These are phyloP conservation scores for Hipposideros larvatus DNA, from an alignment of 2,797 vertebrate genomes.

Conservation along the genomic window DNA sequence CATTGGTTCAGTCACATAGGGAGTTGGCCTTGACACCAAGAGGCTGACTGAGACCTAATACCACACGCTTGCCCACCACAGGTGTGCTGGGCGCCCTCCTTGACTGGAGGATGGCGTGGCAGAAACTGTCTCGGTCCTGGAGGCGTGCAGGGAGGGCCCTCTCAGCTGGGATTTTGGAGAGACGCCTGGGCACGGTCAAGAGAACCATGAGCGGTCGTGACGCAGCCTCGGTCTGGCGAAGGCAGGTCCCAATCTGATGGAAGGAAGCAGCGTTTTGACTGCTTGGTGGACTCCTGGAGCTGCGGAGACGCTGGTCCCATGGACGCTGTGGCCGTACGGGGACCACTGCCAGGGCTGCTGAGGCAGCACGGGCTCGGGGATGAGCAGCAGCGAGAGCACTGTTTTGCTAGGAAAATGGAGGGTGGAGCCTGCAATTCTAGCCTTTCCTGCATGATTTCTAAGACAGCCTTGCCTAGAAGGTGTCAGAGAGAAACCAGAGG, in stretches of 20 bases:
- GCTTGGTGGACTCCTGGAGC: background rate
- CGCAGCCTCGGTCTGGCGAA: accelerated
- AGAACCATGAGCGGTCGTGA: background rate
- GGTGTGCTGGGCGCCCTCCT: accelerated
- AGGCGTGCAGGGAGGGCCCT: background rate
- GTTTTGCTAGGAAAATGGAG: too few relatives aligned
- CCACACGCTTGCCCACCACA: accelerated
- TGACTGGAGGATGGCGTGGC: accelerated
- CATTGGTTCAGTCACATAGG: accelerated
- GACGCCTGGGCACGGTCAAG: background rate
- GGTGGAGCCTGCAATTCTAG: too few relatives aligned
- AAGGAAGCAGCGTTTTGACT: accelerated
- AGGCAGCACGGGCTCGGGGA: background rate
- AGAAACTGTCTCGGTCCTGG: background rate
- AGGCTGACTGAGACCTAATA: accelerated
- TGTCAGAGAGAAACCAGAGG: too few relatives aligned
- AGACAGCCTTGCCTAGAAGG: too few relatives aligned
- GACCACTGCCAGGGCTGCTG: background rate
- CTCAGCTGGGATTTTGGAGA: background rate
- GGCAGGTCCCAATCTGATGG: background rate
- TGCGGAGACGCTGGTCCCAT: background rate
- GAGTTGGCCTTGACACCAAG: background rate
- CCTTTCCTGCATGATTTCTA: too few relatives aligned
- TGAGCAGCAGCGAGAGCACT: too few relatives aligned
- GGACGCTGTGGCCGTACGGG: background rate